Conservation (phyloP, 2,888 invertebrate genomes). For the Agapostemon virescens region DNA sequence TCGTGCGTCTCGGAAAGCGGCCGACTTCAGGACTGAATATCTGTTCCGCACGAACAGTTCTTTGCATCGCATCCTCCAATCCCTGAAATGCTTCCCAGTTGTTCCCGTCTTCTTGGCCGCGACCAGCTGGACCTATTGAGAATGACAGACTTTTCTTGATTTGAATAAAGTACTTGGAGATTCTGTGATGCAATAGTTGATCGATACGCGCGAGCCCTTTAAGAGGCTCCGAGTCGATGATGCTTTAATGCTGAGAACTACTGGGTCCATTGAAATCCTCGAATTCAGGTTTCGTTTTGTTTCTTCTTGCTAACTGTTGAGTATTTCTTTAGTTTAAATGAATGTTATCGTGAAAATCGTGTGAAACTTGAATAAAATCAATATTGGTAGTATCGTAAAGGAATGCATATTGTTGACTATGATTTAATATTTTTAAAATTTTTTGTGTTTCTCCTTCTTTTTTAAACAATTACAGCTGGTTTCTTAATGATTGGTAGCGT, state of each 20-base stretch:
- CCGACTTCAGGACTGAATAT: conserved; percentile 59
- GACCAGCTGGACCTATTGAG: neutral
- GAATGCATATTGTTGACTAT: neutral
- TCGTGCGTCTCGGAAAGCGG: conserved; percentile 55
- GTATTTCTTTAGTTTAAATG: neutral
- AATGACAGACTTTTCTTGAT: neutral
- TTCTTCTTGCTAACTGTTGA: neutral
- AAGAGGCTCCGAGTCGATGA: neutral
- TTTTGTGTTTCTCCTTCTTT: neutral
- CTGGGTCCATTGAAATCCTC: neutral
- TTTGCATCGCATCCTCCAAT: conserved; percentile 34
- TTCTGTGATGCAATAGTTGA: neutral
- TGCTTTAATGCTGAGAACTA: neutral
- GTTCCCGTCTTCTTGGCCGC: neutral
- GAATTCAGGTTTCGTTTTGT: neutral
- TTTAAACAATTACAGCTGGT: neutral
- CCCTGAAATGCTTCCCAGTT: conserved; percentile 18
- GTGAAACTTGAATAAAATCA: no score
- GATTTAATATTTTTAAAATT: neutral
- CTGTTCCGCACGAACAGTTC: conserved; percentile 57
- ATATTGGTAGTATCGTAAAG: neutral
- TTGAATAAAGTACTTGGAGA: neutral
- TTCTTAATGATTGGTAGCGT: neutral
- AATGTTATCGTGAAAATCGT: neutral
- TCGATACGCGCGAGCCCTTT: neutral